These are phyloP conservation scores for Sparidentex hasta DNA, from an alignment of 2,797 vertebrate species.

Conservation along the genomic window DNA sequence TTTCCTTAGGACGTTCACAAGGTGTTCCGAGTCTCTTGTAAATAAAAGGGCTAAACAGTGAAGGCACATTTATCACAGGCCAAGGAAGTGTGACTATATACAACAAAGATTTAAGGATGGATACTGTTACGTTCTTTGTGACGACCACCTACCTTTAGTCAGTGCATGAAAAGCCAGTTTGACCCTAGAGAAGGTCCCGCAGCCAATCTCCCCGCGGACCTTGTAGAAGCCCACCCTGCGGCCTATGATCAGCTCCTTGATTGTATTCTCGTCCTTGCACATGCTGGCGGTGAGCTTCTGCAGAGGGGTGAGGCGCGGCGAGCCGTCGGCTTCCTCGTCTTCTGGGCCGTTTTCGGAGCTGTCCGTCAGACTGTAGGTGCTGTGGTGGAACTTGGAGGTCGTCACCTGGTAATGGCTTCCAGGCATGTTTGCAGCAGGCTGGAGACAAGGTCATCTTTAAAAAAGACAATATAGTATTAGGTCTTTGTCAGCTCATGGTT, in stretches of 20 bases:
- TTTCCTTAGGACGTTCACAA: not conserved
- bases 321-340: conserved; percentile 66
- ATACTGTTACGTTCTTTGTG: not conserved
- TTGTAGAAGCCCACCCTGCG: conserved; percentile 96
- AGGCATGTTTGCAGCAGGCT: conserved; percentile 84
- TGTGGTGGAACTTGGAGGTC: conserved; percentile 68
- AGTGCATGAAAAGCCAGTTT: conserved; percentile 94
- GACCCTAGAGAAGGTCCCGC: conserved; percentile 95
- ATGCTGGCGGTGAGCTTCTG: conserved; percentile 92
- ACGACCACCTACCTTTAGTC: conserved; percentile 89
- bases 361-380: conserved; percentile 87
- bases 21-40: not conserved
- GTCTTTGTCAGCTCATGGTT: not conserved
- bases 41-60: not conserved
- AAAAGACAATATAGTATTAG: not conserved
- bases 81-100: not conserved
- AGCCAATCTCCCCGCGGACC: conserved; percentile 93
- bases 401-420: conserved; percentile 81
- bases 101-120: not conserved
- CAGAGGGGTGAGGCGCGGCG: conserved; percentile 86
- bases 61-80: not conserved
- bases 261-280: conserved; percentile 90
- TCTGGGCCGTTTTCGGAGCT: conserved; percentile 78
- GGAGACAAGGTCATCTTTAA: conserved; percentile 22
- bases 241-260: conserved; percentile 93